A percentile compares a stretch with the other conserved stretches of the same genome.
Evolutionary conservation across 2,888 invertebrate species (phyloP).

Genomic region (Folsomia manolachei): DNA sequence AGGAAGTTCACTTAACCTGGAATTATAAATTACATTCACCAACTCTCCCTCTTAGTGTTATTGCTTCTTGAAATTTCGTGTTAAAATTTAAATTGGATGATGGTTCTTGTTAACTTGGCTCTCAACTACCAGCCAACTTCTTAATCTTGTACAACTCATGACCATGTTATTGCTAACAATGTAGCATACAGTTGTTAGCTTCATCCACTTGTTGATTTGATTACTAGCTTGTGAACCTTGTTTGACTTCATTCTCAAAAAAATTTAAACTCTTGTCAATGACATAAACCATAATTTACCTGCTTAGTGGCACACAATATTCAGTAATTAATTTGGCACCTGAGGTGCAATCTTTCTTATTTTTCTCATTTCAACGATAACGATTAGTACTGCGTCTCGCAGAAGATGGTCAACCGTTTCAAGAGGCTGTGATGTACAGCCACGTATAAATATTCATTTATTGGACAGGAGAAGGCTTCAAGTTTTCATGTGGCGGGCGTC

Average conservation of each 20-base stretch:
- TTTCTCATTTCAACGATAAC: not conserved
- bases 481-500: no score
- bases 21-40: constrained; percentile 15
- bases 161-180: not conserved
- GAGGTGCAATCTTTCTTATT: constrained; percentile 10
- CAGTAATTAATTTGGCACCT: constrained; percentile 21
- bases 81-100: constrained; percentile 12
- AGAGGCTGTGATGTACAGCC: no score
- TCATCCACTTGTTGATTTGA: not conserved
- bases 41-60: not conserved
- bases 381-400: no score
- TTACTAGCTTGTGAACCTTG: not conserved
- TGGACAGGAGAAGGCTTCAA: no score
- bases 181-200: no score
- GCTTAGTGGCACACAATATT: constrained; percentile 9
- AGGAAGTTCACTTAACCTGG: constrained; percentile 8
- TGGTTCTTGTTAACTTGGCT: not conserved
- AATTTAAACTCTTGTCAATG: constrained; percentile 6
- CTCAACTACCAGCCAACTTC: not conserved
- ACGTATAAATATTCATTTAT: no score
- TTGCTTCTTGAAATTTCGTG: not conserved
- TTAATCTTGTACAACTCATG: not conserved
- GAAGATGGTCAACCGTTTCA: no score
- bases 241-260: constrained; percentile 10
- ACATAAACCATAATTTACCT: not conserved